These are phyloP conservation scores for sheep (Ovis aries) DNA, from an alignment of 2,113 vertebrate species.

Conservation along the genomic window ARS-UI_Ramb_v3.0 NC_056065.1:45264501-45265000, in stretches of 20 bases:
- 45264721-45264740: neutral
- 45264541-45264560: neutral
- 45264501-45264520: neutral
- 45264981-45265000: neutral
- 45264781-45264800: neutral
- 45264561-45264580: fast-evolving
- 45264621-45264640: neutral
- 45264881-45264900: neutral
- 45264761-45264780: fast-evolving
- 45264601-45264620: neutral
- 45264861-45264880: neutral
- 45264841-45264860: fast-evolving
- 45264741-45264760: neutral
- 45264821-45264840: neutral
- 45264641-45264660: too few relatives aligned
- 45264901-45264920: fast-evolving
- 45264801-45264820: neutral
- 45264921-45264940: neutral
- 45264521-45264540: fast-evolving
- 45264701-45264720: neutral
- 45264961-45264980: neutral
- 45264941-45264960: fast-evolving
- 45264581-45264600: neutral
- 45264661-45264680: neutral
- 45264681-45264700: fast-evolving